Conservation (phyloP, 1,140 invertebrate genomes). For the Cryptotermes secundus region DNA sequence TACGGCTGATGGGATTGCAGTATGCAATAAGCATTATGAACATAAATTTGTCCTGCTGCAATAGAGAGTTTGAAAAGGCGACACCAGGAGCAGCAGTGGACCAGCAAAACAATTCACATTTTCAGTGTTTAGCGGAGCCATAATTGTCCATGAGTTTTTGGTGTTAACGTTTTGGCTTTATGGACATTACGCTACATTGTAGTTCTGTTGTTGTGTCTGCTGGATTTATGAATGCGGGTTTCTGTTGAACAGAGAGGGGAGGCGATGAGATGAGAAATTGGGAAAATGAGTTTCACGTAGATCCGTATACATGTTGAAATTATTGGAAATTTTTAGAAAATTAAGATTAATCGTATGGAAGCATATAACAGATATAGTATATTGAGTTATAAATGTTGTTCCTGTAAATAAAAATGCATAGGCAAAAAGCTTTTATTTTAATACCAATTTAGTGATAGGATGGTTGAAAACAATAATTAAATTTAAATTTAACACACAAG, state of each 20-base stretch:
- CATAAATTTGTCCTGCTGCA: not conserved
- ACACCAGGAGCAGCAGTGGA: not conserved
- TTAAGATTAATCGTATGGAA: not conserved
- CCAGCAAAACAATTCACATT: not conserved
- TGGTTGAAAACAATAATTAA: too few species aligned
- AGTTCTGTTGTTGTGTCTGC: conserved; percentile 7
- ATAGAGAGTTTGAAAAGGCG: not conserved
- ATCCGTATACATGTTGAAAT: not conserved
- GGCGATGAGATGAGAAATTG: not conserved
- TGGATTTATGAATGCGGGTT: not conserved
- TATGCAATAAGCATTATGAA: conserved; percentile 18
- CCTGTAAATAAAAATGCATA: too few species aligned
- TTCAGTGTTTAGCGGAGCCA: not conserved
- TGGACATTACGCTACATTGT: not conserved
- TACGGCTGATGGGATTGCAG: conserved; percentile 2
- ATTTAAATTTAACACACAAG: too few species aligned
- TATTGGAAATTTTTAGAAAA: not conserved
- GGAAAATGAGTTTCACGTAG: not conserved
- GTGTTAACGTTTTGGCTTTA: conserved; percentile 19
- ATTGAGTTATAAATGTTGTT: too few species aligned
- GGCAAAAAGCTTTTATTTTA: too few species aligned
- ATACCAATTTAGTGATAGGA: too few species aligned
- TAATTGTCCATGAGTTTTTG: not conserved
- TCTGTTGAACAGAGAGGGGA: not conserved
- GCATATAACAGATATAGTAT: too few species aligned